These are phyloP conservation scores for Gasterosteus nipponicus DNA, from an alignment of 2,113 vertebrate genomes.

Conservation along the genomic window DNA sequence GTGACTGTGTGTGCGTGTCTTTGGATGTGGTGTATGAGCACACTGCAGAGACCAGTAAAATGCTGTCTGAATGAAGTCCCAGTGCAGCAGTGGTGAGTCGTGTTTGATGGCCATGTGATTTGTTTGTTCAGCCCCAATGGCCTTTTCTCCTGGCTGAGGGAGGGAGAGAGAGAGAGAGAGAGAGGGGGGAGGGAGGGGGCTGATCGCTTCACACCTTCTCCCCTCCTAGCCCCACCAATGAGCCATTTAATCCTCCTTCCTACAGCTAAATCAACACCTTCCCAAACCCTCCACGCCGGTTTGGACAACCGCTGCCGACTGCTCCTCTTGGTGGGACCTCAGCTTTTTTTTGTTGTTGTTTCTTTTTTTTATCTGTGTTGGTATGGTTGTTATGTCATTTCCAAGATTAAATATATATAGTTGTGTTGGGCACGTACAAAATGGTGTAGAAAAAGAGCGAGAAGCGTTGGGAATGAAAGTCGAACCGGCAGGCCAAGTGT, in stretches of 20 bases:
- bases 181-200: slow-evolving; percentile 52
- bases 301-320: slow-evolving; percentile 58
- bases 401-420: neutral
- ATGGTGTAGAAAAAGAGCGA: neutral
- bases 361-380: neutral
- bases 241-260: slow-evolving; percentile 91
- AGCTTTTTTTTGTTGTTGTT: neutral
- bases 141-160: slow-evolving; percentile 82
- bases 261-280: slow-evolving; percentile 83
- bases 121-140: slow-evolving; percentile 92
- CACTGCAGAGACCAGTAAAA: slow-evolving; percentile 79
- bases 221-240: slow-evolving; percentile 89
- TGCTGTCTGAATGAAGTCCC: slow-evolving; percentile 81
- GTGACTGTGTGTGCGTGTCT: slow-evolving; percentile 28
- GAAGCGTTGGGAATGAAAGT: neutral
- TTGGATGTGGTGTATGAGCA: slow-evolving; percentile 58
- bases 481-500: slow-evolving; percentile 16
- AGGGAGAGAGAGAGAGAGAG: neutral
- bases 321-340: slow-evolving; percentile 26
- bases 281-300: slow-evolving; percentile 70
- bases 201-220: slow-evolving; percentile 88
- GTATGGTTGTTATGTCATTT: neutral
- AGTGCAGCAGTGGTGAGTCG: slow-evolving; percentile 80
- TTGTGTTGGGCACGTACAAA: neutral
- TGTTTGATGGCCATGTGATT: slow-evolving; percentile 90